phyloP scores from a whole-genome alignment of 1,140 invertebrate genomes.

The Brachionus rubens region DNA sequence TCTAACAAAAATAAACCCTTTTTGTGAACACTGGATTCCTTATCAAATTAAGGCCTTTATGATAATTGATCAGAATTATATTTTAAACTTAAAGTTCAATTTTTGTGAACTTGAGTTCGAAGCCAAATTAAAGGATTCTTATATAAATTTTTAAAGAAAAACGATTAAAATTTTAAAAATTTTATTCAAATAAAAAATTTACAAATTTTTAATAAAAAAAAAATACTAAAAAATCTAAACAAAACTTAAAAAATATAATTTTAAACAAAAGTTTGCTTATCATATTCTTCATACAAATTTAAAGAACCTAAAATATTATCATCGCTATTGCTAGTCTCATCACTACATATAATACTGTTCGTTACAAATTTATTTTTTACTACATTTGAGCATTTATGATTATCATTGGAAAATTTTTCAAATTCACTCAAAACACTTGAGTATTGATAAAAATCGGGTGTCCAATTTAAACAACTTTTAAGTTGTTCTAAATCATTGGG shows the following conservation, averaged over 20 bases:
- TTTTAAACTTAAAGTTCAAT: too few species aligned
- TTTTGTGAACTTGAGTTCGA: too few species aligned
- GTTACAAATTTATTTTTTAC: background rate
- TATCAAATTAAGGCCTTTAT: too few species aligned
- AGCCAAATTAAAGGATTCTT: too few species aligned
- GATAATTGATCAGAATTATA: too few species aligned
- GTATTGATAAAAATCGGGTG: background rate
- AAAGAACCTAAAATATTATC: constrained; percentile 3
- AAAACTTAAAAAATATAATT: constrained; percentile 12
- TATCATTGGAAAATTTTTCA: constrained; percentile 18
- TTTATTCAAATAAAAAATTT: constrained; percentile 34
- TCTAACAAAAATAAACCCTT: too few species aligned
- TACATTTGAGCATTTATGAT: constrained; percentile 2
- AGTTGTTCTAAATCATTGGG: background rate
- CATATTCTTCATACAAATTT: constrained; percentile 35
- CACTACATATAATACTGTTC: background rate
- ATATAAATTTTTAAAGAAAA: background rate
- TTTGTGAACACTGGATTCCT: too few species aligned
- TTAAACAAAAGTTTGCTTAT: constrained; percentile 39
- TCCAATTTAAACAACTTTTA: constrained; percentile 12
- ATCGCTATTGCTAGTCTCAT: background rate
- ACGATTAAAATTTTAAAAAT: too few species aligned
- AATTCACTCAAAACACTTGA: constrained; percentile 8
- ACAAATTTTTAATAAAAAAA: too few species aligned
- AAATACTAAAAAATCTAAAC: constrained; percentile 9